Conservation (phyloP, 2,113 vertebrate species). For the Capreolus pygargus region DNA sequence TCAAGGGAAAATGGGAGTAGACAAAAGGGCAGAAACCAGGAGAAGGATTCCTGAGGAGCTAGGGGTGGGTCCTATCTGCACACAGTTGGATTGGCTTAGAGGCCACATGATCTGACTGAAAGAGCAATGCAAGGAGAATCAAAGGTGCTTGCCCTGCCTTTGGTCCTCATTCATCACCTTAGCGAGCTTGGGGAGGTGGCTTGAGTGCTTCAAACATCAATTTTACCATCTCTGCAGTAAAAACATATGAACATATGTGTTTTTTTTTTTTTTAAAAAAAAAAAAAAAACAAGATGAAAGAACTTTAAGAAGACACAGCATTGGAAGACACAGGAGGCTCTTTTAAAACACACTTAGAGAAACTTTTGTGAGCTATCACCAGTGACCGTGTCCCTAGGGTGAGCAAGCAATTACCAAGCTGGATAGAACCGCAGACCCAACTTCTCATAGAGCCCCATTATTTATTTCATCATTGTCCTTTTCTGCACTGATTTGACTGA, state of each 20-base stretch:
- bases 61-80: not conserved
- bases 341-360: not conserved
- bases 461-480: slow-evolving; percentile 65
- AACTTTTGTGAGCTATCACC: not conserved
- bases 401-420: slow-evolving; percentile 12
- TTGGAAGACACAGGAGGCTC: not conserved
- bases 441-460: slow-evolving; percentile 35
- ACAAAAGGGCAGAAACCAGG: not conserved
- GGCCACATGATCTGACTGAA: not conserved
- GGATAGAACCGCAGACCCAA: slow-evolving; percentile 46
- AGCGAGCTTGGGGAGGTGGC: not conserved
- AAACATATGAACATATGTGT: not conserved
- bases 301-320: not conserved
- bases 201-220: not conserved
- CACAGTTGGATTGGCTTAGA: not conserved
- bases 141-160: not conserved
- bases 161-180: not conserved
- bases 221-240: not conserved
- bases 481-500: slow-evolving; percentile 73
- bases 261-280: no score
- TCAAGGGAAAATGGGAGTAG: not conserved
- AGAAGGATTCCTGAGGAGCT: not conserved
- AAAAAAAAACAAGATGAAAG: not conserved
- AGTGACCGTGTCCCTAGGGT: not conserved
- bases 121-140: not conserved